Evolutionary conservation across 2,113 vertebrate genomes (phyloP).

Genomic region (Mionectes macconnelli): DNA sequence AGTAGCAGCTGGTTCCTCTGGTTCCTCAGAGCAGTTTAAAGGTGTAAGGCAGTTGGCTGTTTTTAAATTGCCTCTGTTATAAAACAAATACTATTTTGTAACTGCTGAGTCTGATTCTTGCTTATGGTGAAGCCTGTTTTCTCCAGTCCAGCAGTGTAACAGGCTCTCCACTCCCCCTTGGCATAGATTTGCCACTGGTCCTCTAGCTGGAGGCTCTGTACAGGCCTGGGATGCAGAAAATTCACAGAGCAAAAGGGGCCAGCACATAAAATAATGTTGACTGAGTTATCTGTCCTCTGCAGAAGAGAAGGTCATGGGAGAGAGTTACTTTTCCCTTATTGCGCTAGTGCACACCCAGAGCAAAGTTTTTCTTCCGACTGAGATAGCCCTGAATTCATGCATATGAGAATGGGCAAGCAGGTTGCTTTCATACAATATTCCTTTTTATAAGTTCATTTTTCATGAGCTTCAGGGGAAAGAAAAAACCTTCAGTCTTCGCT

Average conservation of each 20-base stretch:
- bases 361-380: background rate
- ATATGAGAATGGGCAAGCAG: background rate
- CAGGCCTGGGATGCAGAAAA: background rate
- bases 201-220: background rate
- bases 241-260: background rate
- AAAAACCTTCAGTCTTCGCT: background rate
- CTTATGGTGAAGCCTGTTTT: background rate
- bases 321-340: background rate
- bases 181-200: background rate
- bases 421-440: slow-evolving; percentile 43
- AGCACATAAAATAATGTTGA: background rate
- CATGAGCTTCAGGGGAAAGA: slow-evolving; percentile 8
- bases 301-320: background rate
- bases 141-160: background rate
- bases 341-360: background rate
- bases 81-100: background rate
- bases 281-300: background rate
- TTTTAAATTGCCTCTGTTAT: background rate
- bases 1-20: background rate
- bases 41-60: background rate
- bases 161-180: background rate
- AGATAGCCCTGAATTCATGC: background rate
- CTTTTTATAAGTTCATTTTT: slow-evolving; percentile 23
- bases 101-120: background rate
- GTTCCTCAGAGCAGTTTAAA: background rate